phyloP scores from a whole-genome alignment of 2,888 invertebrate genomes.

The Hesperia comma region DNA sequence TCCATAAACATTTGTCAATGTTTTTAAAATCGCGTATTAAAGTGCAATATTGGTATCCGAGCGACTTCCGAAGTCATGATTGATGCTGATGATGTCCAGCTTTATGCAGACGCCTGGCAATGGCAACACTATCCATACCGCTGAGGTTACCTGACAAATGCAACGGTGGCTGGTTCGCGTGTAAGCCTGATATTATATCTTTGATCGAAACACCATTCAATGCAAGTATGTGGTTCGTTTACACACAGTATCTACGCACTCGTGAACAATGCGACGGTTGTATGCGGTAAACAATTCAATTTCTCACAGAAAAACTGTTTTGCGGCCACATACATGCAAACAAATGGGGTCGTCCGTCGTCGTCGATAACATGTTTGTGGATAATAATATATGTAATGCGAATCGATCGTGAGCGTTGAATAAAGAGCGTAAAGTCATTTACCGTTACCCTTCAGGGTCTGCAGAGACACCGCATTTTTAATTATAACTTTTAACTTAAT shows the following conservation, averaged over 20 bases:
- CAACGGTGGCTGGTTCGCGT: slow-evolving; percentile 6
- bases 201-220: slow-evolving; percentile 8
- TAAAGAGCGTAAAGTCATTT: not conserved
- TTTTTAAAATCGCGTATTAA: too few species aligned
- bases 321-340: slow-evolving; percentile 2
- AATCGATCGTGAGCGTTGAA: not conserved
- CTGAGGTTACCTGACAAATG: not conserved
- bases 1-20: too few species aligned
- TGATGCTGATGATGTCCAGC: too few species aligned
- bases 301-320: slow-evolving; percentile 15
- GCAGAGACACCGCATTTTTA: too few species aligned
- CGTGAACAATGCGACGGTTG: not conserved
- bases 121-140: not conserved
- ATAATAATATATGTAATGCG: not conserved
- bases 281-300: slow-evolving; percentile 6
- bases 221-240: slow-evolving; percentile 11
- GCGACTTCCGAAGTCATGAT: too few species aligned
- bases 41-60: too few species aligned
- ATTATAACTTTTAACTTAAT: too few species aligned
- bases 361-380: not conserved
- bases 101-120: too few species aligned
- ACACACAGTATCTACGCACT: slow-evolving; percentile 10
- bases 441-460: too few species aligned
- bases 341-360: slow-evolving; percentile 11
- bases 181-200: slow-evolving; percentile 8